Conservation (phyloP, 35 echinoderm and acorn worm genomes). For the Acanthaster planci region DNA sequence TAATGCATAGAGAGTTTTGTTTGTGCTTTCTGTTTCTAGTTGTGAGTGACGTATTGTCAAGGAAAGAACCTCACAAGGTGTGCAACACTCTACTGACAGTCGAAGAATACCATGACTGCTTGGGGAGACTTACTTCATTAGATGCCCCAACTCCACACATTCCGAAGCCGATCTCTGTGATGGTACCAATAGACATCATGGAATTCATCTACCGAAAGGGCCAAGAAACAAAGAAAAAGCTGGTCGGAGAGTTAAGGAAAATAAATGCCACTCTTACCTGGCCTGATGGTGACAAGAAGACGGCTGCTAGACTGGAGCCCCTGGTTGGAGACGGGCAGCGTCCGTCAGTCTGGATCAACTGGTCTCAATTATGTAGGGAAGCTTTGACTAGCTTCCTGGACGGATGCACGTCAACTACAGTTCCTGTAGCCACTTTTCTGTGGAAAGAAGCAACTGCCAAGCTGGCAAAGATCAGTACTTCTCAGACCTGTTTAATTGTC, state of each 20-base stretch:
- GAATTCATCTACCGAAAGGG: neutral
- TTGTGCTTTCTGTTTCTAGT: slow-evolving; percentile 1
- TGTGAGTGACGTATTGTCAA: neutral
- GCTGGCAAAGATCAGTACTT: neutral
- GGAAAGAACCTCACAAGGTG: neutral
- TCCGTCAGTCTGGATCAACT: neutral
- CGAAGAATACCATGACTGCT: slow-evolving; percentile 18
- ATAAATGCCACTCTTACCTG: neutral
- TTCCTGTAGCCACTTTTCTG: neutral
- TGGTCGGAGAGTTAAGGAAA: neutral
- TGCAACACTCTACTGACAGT: neutral
- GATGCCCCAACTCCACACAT: slow-evolving; percentile 5
- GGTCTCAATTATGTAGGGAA: neutral
- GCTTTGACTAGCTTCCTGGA: neutral
- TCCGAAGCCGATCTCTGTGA: slow-evolving; percentile 4
- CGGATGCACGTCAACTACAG: neutral
- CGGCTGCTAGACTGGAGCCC: neutral
- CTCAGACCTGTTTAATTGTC: neutral
- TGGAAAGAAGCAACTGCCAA: neutral
- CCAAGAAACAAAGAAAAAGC: neutral
- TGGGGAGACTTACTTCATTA: neutral
- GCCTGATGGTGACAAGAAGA: neutral
- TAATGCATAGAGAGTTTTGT: no score
- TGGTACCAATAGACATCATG: neutral
- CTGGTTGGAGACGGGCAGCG: neutral